Conservation (phyloP, 2,113 vertebrate genomes). For the Centrocercus urophasianus region DNA sequence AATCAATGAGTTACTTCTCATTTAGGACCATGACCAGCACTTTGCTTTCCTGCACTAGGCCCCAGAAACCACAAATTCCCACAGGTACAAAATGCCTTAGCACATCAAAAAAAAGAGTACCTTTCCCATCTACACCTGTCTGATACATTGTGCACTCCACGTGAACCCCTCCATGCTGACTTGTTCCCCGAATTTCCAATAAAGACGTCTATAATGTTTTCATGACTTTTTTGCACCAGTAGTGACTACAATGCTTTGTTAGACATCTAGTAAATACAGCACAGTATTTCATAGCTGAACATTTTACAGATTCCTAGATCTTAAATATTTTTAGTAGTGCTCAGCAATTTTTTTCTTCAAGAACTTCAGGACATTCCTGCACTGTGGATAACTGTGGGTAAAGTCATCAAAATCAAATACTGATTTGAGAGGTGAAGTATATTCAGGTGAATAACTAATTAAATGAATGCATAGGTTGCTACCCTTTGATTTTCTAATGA, state of each 20-base stretch:
- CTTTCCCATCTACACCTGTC: background rate
- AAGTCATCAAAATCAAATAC: background rate
- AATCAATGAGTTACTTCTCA: background rate
- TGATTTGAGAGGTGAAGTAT: background rate
- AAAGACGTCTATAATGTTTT: conserved; percentile 7
- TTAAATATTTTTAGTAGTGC: background rate
- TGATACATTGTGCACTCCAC: background rate
- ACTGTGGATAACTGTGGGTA: background rate
- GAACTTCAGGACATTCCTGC: background rate
- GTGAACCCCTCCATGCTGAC: background rate
- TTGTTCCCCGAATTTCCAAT: background rate
- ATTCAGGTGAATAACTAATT: background rate
- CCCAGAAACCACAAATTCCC: background rate
- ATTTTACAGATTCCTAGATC: background rate
- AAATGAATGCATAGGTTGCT: background rate
- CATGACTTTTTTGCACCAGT: conserved; percentile 4
- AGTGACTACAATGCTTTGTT: background rate
- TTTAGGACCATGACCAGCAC: background rate
- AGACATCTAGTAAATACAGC: background rate
- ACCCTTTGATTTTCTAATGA: background rate
- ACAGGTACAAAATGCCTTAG: background rate
- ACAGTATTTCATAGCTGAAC: background rate
- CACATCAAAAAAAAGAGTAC: background rate
- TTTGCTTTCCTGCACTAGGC: background rate
- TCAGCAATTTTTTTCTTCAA: background rate